Percentiles rank a stretch among this genome's conserved stretches.
Conservation (phyloP, 2,797 vertebrate genomes). For the Enteromius paludinosus region DNA sequence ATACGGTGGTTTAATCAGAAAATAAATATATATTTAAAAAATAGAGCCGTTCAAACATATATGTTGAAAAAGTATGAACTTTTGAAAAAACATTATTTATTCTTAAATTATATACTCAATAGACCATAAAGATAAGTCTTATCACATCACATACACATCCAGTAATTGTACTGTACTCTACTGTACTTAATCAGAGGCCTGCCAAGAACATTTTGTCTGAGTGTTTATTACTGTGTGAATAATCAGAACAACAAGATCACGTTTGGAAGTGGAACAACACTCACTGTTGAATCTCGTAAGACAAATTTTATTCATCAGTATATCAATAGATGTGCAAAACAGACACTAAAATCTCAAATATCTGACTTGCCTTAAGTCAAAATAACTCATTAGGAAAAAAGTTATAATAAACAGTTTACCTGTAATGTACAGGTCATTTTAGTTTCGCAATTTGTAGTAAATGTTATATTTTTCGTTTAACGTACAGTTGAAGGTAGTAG, state of each 20-base stretch:
- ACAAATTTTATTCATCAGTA: neutral
- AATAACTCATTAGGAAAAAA: neutral
- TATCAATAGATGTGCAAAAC: neutral
- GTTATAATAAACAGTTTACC: neutral
- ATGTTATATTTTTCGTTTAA: neutral
- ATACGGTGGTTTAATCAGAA: neutral
- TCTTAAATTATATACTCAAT: neutral
- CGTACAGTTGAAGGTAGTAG: neutral
- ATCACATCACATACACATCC: neutral
- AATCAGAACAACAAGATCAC: slow-evolving; percentile 40
- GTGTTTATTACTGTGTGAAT: slow-evolving; percentile 54
- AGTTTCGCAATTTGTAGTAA: neutral
- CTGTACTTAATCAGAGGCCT: neutral
- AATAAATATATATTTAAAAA: neutral
- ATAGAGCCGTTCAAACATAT: neutral
- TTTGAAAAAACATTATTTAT: neutral
- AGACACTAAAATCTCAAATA: neutral
- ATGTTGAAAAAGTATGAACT: neutral
- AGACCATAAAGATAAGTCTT: neutral
- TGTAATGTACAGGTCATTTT: neutral
- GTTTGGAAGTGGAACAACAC: slow-evolving; percentile 50
- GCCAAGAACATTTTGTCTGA: slow-evolving; percentile 38
- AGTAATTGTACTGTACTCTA: neutral
- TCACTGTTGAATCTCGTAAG: slow-evolving; percentile 49
- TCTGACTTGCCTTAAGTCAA: neutral